These are phyloP conservation scores for Drosophila sp. DNA, from an alignment of 1,140 invertebrate species.

Conservation along the genomic window DNA sequence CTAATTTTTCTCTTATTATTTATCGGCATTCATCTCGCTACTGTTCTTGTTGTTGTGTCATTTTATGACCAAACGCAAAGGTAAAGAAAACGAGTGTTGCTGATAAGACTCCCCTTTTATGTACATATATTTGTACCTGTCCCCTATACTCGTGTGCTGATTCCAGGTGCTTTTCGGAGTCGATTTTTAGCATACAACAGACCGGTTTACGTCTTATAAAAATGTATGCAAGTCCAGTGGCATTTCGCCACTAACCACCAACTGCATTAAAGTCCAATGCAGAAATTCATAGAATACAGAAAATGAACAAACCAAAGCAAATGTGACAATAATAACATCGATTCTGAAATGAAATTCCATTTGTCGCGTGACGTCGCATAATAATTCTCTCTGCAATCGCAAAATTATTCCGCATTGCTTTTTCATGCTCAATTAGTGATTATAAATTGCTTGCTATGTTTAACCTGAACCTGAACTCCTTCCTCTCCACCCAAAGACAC, in stretches of 20 bases:
- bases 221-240: slow-evolving; percentile 39
- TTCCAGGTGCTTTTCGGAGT: slow-evolving; percentile 35
- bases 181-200: slow-evolving; percentile 18
- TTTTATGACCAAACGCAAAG: slow-evolving; percentile 54
- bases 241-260: slow-evolving; percentile 21
- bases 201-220: slow-evolving; percentile 38
- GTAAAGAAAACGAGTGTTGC: slow-evolving; percentile 64
- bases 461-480: slow-evolving; percentile 4
- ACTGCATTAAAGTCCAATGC: slow-evolving; percentile 20
- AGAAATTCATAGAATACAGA: slow-evolving; percentile 9
- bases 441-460: slow-evolving; percentile 55
- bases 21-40: slow-evolving; percentile 61
- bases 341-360: slow-evolving; percentile 29
- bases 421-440: slow-evolving; percentile 55
- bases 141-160: neutral
- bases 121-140: slow-evolving; percentile 41
- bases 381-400: slow-evolving; percentile 52
- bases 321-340: slow-evolving; percentile 8
- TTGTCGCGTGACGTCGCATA: slow-evolving; percentile 63
- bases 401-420: slow-evolving; percentile 49
- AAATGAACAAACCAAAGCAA: neutral
- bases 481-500: neutral
- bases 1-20: slow-evolving; percentile 34
- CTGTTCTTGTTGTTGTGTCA: slow-evolving; percentile 41
- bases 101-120: slow-evolving; percentile 61